These are phyloP conservation scores for Seira musarum DNA, from an alignment of 2,888 invertebrate genomes.

Conservation along the genomic window DNA sequence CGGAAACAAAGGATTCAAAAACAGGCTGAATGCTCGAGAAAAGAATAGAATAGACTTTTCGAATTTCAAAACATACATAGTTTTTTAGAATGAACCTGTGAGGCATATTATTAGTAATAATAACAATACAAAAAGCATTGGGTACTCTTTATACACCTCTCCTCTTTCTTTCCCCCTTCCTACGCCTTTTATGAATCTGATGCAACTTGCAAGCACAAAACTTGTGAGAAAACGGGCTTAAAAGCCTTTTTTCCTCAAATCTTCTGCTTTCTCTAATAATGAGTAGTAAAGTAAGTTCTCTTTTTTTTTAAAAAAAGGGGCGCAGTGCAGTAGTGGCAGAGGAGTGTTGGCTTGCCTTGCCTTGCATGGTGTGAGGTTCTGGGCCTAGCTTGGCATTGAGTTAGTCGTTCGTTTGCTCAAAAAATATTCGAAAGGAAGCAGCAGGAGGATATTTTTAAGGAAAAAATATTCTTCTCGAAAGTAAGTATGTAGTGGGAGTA, in stretches of 20 bases:
- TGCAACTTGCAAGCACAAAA: slow-evolving; percentile 38
- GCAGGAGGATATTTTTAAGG: slow-evolving; percentile 22
- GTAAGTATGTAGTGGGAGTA: slow-evolving; percentile 28
- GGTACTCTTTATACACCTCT: not conserved
- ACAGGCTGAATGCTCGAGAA: not conserved
- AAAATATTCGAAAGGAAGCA: not conserved
- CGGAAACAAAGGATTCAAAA: slow-evolving; percentile 45
- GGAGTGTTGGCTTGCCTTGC: not conserved
- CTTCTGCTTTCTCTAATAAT: slow-evolving; percentile 31
- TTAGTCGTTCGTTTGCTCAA: slow-evolving; percentile 1
- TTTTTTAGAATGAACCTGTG: not conserved
- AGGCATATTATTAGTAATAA: not conserved
- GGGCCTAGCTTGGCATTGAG: not conserved
- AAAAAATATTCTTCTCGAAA: slow-evolving; percentile 6
- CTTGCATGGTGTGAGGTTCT: not conserved
- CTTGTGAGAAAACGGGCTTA: slow-evolving; percentile 23
- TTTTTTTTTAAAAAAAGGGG: slow-evolving; percentile 3
- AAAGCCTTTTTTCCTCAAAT: slow-evolving; percentile 15
- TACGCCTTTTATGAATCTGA: slow-evolving; percentile 17
- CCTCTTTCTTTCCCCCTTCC: too few relatives aligned
- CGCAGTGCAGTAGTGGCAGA: slow-evolving; percentile 28
- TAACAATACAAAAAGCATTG: not conserved
- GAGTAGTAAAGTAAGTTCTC: slow-evolving; percentile 36
- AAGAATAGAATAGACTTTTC: not conserved
- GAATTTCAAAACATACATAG: not conserved